Conservation (phyloP, 2,797 vertebrate genomes). For the Catamblyrhynchus diadema region DNA sequence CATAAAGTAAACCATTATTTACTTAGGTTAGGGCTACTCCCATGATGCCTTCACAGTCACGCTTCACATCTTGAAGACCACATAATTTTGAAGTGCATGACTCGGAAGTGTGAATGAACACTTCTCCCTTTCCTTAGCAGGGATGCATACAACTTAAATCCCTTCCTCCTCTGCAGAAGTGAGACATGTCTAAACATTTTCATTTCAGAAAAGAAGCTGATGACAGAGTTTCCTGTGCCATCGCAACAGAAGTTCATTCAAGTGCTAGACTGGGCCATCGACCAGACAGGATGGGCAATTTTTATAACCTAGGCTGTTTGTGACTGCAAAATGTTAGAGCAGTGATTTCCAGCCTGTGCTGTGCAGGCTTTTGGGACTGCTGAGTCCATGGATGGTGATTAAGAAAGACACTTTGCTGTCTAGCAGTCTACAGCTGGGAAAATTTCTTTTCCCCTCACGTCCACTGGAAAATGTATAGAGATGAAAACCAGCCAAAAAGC, state of each 20-base stretch:
- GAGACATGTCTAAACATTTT: slow-evolving; percentile 1
- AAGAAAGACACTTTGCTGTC: background rate
- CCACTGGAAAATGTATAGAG: background rate
- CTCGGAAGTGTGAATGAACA: background rate
- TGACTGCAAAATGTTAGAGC: background rate
- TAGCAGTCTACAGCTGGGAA: background rate
- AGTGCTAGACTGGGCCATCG: background rate
- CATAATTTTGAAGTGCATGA: background rate
- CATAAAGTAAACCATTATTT: background rate
- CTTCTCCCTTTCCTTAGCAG: background rate
- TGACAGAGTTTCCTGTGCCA: background rate
- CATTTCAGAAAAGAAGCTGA: background rate
- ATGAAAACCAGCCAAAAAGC: background rate
- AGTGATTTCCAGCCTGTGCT: background rate
- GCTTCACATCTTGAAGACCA: background rate
- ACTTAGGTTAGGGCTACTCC: background rate
- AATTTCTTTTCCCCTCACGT: background rate
- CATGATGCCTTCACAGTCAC: background rate
- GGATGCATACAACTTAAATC: background rate
- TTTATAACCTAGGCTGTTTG: background rate
- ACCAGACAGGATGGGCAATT: background rate
- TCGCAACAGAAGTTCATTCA: background rate
- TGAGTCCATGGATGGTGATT: rapidly evolving
- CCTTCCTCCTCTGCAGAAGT: background rate
- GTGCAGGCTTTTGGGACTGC: background rate